Evolutionary conservation across 2,113 vertebrate genomes (phyloP).

Genomic region (Phrynosoma blainvillii): DNA sequence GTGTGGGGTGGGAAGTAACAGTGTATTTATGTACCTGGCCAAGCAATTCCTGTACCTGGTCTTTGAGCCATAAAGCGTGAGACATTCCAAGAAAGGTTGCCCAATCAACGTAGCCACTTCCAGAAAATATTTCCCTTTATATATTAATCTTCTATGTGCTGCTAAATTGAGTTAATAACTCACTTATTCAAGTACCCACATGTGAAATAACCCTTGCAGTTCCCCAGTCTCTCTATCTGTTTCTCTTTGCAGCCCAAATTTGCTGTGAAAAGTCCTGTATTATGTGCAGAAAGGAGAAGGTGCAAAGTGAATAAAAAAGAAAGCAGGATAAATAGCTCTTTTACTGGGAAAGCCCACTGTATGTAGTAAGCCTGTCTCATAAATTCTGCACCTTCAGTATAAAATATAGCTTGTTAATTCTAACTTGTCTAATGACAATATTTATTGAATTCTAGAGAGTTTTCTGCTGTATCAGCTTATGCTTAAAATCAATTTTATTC

Average conservation of each 20-base stretch:
- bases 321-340: neutral
- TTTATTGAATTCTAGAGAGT: neutral
- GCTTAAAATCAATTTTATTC: neutral
- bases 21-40: neutral
- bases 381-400: neutral
- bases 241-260: neutral
- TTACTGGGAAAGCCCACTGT: neutral
- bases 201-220: conserved; percentile 9
- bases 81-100: neutral
- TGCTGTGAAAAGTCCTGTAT: neutral
- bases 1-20: neutral
- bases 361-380: neutral
- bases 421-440: neutral
- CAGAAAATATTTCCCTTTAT: conserved; percentile 22
- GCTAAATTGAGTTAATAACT: conserved; percentile 37
- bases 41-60: neutral
- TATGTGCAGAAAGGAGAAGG: neutral
- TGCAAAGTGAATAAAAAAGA: neutral
- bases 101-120: neutral
- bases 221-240: neutral
- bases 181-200: conserved; percentile 25
- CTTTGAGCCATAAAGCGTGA: neutral
- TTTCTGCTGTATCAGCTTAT: neutral
- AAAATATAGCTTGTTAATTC: neutral
- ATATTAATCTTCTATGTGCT: conserved; percentile 17